Base-by-base conservation (phyloP, 30 jellyfish, hydroid and myxozoan species). In the Rhopilema esculentum region DNA sequence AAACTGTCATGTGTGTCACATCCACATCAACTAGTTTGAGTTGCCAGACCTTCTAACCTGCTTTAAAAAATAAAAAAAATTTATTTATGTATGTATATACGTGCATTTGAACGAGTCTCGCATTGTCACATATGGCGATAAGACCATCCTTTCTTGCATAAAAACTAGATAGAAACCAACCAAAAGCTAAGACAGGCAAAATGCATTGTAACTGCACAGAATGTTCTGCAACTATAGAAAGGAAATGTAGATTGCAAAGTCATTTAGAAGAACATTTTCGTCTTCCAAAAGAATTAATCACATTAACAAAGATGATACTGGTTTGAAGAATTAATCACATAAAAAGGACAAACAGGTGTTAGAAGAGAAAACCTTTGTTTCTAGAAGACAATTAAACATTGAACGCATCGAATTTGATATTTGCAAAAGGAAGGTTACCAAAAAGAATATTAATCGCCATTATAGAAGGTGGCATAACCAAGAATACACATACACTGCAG, bases 191-290 rank as follows among this genome's bases (percentile, higher is more conserved):
- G 22, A 24, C 49, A 23, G 49, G 52, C 20, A 49, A 26, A 16
- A 26, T 25, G 22, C 86, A 75, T 69, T 75, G 16, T 29, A 73
- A 75, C 51, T 75, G 86, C 71, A 27, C 86, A 21, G 27, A 23
- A 1, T 75, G 86, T 57, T 27, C 72, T 29, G 27, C 66, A 1
- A 75, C 29, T 6, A 40, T 40, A 12, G 57, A 40, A 40, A 40
- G 57, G 12, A 40, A 40, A 40, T 40, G 9, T 40, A 40, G 57
- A 40, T 40, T 40, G 6, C 57, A 40, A 40, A 40, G 12, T 12
- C 57, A 40, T 40, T 40, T 40, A 40, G 57, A 40, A 40, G 12
- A 40, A 40, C 57, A 40, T 40, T 40, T 40, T 40, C 57, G 57
- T 2, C 12, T 2, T 12, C 12, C 6, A 40, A 40, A 40, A 40